Percentiles rank a stretch among this genome's conserved stretches.
These are phyloP conservation scores for Cancer borealis DNA, from an alignment of 2,888 invertebrate species.

Conservation along the genomic window DNA sequence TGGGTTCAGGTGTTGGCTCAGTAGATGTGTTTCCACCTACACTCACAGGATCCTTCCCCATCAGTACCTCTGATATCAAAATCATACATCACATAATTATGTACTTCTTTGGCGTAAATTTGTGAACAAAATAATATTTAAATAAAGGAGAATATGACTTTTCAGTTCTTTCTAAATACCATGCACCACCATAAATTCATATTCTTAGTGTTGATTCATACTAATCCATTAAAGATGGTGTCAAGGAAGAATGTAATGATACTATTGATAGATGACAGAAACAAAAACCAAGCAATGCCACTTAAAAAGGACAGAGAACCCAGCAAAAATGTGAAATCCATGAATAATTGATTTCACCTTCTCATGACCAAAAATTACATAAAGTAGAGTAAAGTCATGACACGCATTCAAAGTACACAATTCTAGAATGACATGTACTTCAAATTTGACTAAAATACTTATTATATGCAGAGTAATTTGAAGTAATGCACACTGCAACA, in stretches of 20 bases:
- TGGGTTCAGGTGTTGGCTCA: neutral
- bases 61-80: neutral
- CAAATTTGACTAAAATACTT: no score
- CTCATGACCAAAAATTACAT: no score
- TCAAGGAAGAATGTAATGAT: neutral
- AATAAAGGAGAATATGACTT: neutral
- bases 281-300: neutral
- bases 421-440: neutral
- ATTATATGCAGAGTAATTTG: no score
- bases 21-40: neutral
- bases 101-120: neutral
- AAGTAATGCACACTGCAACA: no score
- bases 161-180: neutral
- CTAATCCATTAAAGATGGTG: neutral
- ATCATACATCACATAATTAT: neutral
- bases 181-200: neutral
- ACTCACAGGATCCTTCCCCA: constrained; percentile 11
- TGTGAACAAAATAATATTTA: neutral
- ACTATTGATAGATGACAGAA: neutral
- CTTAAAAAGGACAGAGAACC: neutral
- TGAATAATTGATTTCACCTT: no score
- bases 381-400: no score
- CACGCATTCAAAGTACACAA: neutral
- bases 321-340: no score
- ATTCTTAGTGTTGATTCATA: neutral